Conservation (phyloP, 2,797 vertebrate species). For the Uromys caudimaculatus region DNA sequence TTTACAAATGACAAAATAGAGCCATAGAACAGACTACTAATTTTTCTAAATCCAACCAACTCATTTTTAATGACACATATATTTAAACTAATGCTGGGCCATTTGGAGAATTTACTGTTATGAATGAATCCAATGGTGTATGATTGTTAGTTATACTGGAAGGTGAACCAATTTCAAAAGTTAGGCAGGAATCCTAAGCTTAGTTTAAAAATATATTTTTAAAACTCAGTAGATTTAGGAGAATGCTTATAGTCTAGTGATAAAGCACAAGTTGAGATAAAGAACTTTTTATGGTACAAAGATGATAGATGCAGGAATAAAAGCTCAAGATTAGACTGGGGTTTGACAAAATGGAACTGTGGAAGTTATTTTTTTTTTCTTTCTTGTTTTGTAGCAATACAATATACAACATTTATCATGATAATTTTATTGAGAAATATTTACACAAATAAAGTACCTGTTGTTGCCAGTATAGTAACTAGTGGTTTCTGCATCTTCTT, state of each 20-base stretch:
- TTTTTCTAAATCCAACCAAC: neutral
- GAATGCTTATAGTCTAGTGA: neutral
- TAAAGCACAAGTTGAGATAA: neutral
- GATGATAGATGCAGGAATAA: neutral
- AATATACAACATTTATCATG: neutral
- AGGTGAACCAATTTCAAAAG: neutral
- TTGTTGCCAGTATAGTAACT: neutral
- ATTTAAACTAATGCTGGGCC: neutral
- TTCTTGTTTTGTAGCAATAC: neutral
- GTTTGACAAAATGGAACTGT: neutral
- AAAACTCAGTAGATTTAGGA: neutral
- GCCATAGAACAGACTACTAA: neutral
- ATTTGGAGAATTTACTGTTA: conserved; percentile 21
- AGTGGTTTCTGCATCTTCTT: neutral
- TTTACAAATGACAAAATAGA: neutral
- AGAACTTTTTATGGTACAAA: neutral
- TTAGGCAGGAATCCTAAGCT: neutral
- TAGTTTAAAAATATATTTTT: conserved; percentile 1
- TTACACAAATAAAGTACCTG: neutral
- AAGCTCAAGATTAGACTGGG: neutral
- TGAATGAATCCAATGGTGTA: neutral
- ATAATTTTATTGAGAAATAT: conserved; percentile 25
- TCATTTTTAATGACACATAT: neutral
- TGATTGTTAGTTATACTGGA: neutral
- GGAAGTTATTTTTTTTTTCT: neutral